Base-by-base conservation (phyloP, 2,888 invertebrate genomes). In the Gisinianus flammeolus region DNA sequence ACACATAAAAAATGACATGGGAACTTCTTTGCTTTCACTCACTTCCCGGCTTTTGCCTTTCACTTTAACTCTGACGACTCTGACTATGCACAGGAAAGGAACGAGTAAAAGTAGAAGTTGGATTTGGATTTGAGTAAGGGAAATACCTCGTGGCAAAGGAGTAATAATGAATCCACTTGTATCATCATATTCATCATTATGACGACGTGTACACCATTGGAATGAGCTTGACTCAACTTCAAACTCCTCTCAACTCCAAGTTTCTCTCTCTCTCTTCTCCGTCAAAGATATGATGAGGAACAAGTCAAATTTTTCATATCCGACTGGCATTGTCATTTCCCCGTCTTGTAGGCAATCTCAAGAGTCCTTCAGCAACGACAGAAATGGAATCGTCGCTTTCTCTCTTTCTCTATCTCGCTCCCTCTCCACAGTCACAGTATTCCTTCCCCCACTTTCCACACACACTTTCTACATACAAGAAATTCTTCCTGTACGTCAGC, bases 281-380 rank as follows among this genome's bases (percentile, higher is more conserved):
- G 6, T 68, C 44, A 68, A 62, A 24, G 2, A 33, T 44, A 67
- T 68, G 68, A 68, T 68, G 68, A 68, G 58, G 72, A 68, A 56
- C 54, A 76, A 76, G 79, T 76, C 79, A 79, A 80, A 79, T 81
- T 79, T 81, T 80, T 78, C 78, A 78, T 74, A 79, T 78, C 76
- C 66, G 67, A 70, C 70, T 80, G 78, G 73, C 77, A 80, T 79
- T 81, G 80, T 81, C 79, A 80, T 80, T 77, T 79, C 75, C 73
- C 33, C 31, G 54, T 67, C 44, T 19, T 44, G 2, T 22, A 33
- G 35, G 35, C 77, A 79, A 79, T 79, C 80, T 80, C 80, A 80
- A 80, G 81, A 81, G 81, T 73, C 77, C 77, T 81, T 76, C 74
- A 79, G 68, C 74, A 64, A 5, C 66, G 70, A 70, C 77, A 74